Conservation (phyloP, 2,113 vertebrate species). For the Vanacampus margaritifer region DNA sequence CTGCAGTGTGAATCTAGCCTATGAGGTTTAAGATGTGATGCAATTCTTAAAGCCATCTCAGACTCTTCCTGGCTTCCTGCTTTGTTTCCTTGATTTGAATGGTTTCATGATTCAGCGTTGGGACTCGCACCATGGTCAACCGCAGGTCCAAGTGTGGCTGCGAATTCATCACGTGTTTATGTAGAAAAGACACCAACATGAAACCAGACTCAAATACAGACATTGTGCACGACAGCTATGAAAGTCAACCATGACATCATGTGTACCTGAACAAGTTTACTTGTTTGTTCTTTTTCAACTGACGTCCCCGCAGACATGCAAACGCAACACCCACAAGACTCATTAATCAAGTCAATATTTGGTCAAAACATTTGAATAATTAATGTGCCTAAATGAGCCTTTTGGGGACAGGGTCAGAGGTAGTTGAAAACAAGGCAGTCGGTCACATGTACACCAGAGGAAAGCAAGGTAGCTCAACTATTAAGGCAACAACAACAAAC, state of each 20-base stretch:
- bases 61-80: too few species aligned
- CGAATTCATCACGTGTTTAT: too few species aligned
- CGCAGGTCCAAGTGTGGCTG: too few species aligned
- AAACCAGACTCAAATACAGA: neutral
- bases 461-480: neutral
- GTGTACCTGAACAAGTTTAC: neutral
- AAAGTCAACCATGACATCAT: neutral
- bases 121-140: too few species aligned
- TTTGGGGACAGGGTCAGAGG: neutral
- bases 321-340: neutral
- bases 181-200: too few species aligned
- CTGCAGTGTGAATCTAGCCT: too few species aligned
- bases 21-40: too few species aligned
- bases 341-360: neutral
- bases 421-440: neutral
- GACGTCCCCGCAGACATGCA: neutral
- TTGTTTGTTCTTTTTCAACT: neutral
- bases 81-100: too few species aligned
- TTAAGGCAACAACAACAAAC: neutral
- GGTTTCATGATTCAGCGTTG: too few species aligned
- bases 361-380: neutral
- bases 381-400: neutral
- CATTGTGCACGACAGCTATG: neutral
- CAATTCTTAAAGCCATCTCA: too few species aligned
- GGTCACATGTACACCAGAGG: neutral